phyloP scores from a whole-genome alignment of 2,797 vertebrate species.

The Channallabes apus region DNA sequence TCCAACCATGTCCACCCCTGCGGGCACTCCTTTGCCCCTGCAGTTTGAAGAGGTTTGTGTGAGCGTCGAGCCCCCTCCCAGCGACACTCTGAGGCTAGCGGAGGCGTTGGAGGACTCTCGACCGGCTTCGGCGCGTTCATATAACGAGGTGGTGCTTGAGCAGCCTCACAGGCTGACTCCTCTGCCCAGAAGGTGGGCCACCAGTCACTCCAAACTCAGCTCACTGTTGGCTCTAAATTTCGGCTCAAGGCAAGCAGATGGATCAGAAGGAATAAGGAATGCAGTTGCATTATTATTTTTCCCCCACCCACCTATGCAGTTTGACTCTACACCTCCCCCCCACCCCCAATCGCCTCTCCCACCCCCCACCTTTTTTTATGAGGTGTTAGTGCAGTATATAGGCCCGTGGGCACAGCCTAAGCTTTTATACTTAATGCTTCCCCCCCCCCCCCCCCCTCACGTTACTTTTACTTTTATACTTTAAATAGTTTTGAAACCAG shows the following conservation, averaged over 20 bases:
- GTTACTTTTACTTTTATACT: no score
- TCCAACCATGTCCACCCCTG: constrained; percentile 44
- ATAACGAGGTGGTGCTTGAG: constrained; percentile 49
- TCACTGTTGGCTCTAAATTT: constrained; percentile 52
- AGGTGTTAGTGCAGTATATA: no score
- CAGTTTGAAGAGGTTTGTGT: constrained; percentile 49
- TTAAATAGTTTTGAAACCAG: no score
- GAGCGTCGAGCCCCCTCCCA: constrained; percentile 40
- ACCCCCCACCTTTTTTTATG: no score
- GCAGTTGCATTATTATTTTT: no score
- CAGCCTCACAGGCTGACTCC: constrained; percentile 50
- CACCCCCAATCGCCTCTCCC: no score
- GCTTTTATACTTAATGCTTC: no score
- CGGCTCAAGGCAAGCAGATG: constrained; percentile 48
- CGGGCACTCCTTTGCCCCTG: constrained; percentile 39
- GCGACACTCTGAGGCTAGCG: constrained; percentile 45
- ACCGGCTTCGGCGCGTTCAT: constrained; percentile 21
- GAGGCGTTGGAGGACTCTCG: constrained; percentile 48
- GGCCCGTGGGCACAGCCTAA: no score
- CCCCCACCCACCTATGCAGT: no score
- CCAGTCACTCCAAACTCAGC: constrained; percentile 53
- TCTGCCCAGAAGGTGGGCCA: constrained; percentile 54
- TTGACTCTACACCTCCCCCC: no score
- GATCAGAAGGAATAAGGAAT: background rate
- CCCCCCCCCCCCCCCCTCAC: no score